These are phyloP conservation scores for Tokudaia muenninki DNA, from an alignment of 2,797 vertebrate species.

Conservation along the genomic window DNA sequence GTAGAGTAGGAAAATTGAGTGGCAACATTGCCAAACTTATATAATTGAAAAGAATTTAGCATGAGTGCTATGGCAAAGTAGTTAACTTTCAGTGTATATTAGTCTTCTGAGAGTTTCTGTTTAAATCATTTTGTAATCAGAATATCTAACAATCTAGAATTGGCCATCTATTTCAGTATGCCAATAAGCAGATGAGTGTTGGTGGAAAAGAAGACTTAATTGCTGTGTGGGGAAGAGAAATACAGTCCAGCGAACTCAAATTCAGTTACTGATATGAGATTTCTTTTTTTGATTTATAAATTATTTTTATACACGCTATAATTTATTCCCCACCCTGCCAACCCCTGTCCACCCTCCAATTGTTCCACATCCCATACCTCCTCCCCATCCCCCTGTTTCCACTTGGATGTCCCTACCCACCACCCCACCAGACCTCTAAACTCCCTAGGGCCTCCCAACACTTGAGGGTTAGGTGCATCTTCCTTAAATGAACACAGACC, in stretches of 20 bases:
- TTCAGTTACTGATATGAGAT: background rate
- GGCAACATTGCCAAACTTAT: background rate
- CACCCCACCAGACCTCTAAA: too few species aligned
- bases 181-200: background rate
- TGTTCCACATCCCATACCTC: too few species aligned
- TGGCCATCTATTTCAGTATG: background rate
- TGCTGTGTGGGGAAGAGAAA: too few species aligned
- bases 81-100: constrained; percentile 13
- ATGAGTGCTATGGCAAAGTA: background rate
- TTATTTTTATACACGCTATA: too few species aligned
- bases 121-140: background rate
- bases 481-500: too few species aligned
- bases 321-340: too few species aligned
- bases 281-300: background rate
- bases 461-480: too few species aligned
- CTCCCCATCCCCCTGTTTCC: too few species aligned
- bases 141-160: background rate
- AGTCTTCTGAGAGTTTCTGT: background rate
- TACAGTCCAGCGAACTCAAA: background rate
- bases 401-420: too few species aligned
- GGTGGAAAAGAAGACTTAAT: background rate
- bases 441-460: too few species aligned
- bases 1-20: constrained; percentile 41
- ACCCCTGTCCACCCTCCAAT: too few species aligned
- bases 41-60: constrained; percentile 31